A percentile compares a stretch with the other conserved stretches of the same genome.
Evolutionary conservation across 2,113 vertebrate genomes (phyloP).

Genomic region (Corythoichthys intestinalis): DNA sequence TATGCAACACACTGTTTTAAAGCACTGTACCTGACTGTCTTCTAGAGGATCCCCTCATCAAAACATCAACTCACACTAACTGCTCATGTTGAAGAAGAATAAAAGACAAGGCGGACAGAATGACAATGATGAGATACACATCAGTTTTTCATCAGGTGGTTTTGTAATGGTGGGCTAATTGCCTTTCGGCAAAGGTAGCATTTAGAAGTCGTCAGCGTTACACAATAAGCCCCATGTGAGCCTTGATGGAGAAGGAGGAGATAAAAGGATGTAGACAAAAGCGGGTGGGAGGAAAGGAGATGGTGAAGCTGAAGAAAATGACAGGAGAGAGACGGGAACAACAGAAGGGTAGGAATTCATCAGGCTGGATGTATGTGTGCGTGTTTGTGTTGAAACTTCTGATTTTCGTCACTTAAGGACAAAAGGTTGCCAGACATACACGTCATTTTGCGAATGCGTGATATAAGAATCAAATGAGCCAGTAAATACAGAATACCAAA

Average conservation of each 20-base stretch:
- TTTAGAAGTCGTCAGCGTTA: conserved; percentile 49
- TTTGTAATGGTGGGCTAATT: conserved; percentile 60
- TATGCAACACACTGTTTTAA: conserved; percentile 9
- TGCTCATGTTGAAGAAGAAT: conserved; percentile 7
- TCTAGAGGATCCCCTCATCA: not conserved
- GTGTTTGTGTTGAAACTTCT: conserved; percentile 15
- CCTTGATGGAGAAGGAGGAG: conserved; percentile 6
- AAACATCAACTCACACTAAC: conserved; percentile 4
- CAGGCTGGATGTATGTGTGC: conserved; percentile 28
- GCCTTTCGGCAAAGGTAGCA: conserved; percentile 62
- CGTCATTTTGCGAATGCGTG: not conserved
- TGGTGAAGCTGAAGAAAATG: conserved; percentile 20
- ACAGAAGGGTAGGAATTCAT: conserved; percentile 43
- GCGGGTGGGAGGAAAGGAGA: conserved; percentile 9
- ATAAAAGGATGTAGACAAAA: conserved; percentile 23
- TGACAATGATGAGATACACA: conserved; percentile 33
- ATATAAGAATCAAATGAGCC: conserved; percentile 16
- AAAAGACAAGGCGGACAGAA: conserved; percentile 8
- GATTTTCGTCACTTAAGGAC: conserved; percentile 16
- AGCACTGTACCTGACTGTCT: not conserved
- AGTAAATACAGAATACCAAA: conserved; percentile 33
- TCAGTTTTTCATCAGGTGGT: conserved; percentile 43
- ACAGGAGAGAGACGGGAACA: conserved; percentile 18
- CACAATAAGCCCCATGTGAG: conserved; percentile 39
- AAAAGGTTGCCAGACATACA: conserved; percentile 13